Evolutionary conservation across 1,140 invertebrate species (phyloP), one percentile per base, ranked within the genome.

Genomic region (Vollenhovia emeryi): DNA sequence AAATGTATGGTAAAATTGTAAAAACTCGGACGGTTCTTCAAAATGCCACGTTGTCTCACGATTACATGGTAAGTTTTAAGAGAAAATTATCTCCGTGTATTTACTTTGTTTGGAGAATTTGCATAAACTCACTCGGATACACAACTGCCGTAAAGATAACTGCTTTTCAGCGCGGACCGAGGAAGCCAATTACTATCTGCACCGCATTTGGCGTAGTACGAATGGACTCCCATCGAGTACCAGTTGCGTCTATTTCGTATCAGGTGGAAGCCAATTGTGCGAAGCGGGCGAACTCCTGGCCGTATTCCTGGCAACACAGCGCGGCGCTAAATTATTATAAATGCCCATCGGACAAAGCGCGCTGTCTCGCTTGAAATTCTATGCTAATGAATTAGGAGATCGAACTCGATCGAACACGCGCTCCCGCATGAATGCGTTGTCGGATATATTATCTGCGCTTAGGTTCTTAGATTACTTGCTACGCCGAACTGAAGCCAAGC

Each of bases 181-280:
- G 83, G 69, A 89, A 88, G 52, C 64, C 87, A 89, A 88, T 89
- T 89, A 89, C 86, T 82, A 87, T 71, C 87, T 74, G 68, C 59
- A 60, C 83, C 87, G 55, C 48, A 85, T 89, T 89, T 89, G 86
- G 62, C 33, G 66, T 50, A 73, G 59, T 89, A 85, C 87, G 79
- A 84, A 86, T 86, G 78, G 78, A 83, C 59, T 89, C 21, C 60
- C 52, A 62, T 79, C 55, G 66, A 57, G 69, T 64, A 64, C 66
- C 24, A 90, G 87, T 79, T 89, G 79, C 79, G 89, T 89, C 87
- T 84, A 90, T 90, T 90, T 80, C 85, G 80, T 86, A 90, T 90
- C 87, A 80, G 80, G 75, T 84, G 78, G 62, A 87, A 82, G 84
- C 76, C 76, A 89, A 86, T 89, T 86, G 84, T 68, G 78, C 73